Conservation (phyloP, 92 coral and sea anemone genomes). For the Hydrozoanthus gracilis region DNA sequence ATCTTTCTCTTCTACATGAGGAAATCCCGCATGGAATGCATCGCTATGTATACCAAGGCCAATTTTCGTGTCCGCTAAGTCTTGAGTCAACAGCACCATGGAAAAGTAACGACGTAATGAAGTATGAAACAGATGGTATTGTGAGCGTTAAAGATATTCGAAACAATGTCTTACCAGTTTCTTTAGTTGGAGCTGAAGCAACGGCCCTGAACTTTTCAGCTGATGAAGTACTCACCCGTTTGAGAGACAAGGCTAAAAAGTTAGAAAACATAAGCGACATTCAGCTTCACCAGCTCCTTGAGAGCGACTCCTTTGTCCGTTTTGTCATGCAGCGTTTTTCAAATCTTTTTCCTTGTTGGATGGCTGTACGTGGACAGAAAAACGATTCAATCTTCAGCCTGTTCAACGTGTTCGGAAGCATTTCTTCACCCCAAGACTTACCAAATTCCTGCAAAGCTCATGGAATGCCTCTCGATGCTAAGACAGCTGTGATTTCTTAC, state of each 20-base stretch:
- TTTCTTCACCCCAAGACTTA: not conserved
- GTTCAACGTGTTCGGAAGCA: conserved; percentile 12
- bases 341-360: conserved; percentile 51
- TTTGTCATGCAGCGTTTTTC: conserved; percentile 45
- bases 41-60: not conserved
- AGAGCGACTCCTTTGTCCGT: conserved; percentile 33
- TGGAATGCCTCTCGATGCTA: conserved; percentile 29
- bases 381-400: conserved; percentile 7
- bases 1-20: not conserved
- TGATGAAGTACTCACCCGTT: not conserved
- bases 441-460: not conserved
- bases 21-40: conserved; percentile 51
- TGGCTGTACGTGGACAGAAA: conserved; percentile 24
- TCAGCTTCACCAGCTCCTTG: conserved; percentile 42
- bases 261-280: not conserved
- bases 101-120: not conserved
- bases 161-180: conserved; percentile 38
- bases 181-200: conserved; percentile 43
- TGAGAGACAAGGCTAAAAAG: conserved; percentile 8
- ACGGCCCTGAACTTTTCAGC: not conserved
- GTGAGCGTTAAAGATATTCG: conserved; percentile 18
- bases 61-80: conserved; percentile 25
- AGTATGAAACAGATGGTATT: conserved; percentile 43
- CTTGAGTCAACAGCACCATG: conserved; percentile 51
- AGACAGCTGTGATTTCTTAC: conserved; percentile 25